A percentile compares a stretch with the other conserved stretches of the same genome.
phyloP scores from a whole-genome alignment of 2,113 vertebrate genomes.

The Cathartes aura region DNA sequence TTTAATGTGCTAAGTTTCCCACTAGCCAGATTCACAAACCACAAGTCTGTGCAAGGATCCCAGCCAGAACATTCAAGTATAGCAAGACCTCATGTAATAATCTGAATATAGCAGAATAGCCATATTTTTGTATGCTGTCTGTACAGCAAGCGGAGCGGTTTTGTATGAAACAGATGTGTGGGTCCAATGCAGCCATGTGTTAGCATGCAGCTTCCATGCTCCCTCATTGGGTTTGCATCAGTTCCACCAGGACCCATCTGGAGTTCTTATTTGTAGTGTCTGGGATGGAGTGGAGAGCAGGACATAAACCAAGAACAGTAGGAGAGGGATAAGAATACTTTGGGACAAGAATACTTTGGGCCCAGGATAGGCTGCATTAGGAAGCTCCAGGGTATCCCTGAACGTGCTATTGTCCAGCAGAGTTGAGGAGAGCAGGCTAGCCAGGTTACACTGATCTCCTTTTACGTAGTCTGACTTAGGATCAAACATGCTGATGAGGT shows the following conservation, averaged over 20 bases:
- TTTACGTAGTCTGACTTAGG: background rate
- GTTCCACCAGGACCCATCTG: background rate
- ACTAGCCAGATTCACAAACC: background rate
- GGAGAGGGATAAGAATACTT: background rate
- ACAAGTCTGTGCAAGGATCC: background rate
- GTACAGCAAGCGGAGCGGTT: background rate
- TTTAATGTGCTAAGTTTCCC: background rate
- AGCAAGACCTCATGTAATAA: background rate
- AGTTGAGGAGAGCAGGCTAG: background rate
- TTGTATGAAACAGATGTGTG: background rate
- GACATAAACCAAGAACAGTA: background rate
- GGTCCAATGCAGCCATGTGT: background rate
- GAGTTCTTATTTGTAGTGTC: background rate
- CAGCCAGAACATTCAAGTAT: background rate
- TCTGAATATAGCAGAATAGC: background rate
- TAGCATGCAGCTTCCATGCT: background rate
- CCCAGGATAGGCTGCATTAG: background rate
- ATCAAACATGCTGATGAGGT: background rate
- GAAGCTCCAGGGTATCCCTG: background rate
- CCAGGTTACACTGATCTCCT: background rate
- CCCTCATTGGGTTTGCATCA: background rate
- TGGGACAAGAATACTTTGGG: background rate
- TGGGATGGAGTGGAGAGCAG: background rate
- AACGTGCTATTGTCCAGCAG: background rate
- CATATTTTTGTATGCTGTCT: background rate